Conservation (phyloP, 2,888 invertebrate genomes). For the Chesias legatella region DNA sequence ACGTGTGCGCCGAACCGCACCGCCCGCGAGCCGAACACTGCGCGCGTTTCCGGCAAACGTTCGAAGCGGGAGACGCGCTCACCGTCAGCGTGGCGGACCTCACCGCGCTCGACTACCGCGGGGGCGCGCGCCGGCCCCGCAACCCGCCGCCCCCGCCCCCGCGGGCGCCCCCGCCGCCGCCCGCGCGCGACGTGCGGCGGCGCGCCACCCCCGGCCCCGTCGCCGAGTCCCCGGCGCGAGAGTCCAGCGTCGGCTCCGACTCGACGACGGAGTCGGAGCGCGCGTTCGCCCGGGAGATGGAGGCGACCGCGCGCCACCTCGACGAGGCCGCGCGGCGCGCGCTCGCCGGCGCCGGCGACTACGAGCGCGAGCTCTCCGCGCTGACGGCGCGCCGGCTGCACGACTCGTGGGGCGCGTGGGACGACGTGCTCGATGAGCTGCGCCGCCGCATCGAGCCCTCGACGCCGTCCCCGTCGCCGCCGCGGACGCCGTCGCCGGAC, state of each 20-base stretch:
- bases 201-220: slow-evolving; percentile 30
- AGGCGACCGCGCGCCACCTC: slow-evolving; percentile 65
- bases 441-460: slow-evolving; percentile 66
- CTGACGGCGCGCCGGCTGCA: slow-evolving; percentile 72
- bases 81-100: slow-evolving; percentile 83
- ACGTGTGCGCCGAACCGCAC: slow-evolving; percentile 78
- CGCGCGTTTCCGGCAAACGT: slow-evolving; percentile 69
- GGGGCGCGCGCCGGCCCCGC: slow-evolving; percentile 58
- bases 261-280: slow-evolving; percentile 73
- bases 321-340: slow-evolving; percentile 65
- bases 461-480: slow-evolving; percentile 62
- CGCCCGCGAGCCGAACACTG: slow-evolving; percentile 51
- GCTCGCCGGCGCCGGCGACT: slow-evolving; percentile 76
- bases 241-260: slow-evolving; percentile 70
- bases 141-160: slow-evolving; percentile 61
- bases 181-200: slow-evolving; percentile 38
- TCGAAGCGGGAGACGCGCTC: slow-evolving; percentile 70
- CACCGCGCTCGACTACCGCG: slow-evolving; percentile 80
- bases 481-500: slow-evolving; percentile 66
- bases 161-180: slow-evolving; percentile 55
- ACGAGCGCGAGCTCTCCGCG: slow-evolving; percentile 79
- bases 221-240: slow-evolving; percentile 51
- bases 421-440: slow-evolving; percentile 70
- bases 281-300: slow-evolving; percentile 71
- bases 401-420: slow-evolving; percentile 77